These are phyloP conservation scores for Rhynchonycteris naso DNA, from an alignment of 2,797 vertebrate species.

Conservation along the genomic window DNA sequence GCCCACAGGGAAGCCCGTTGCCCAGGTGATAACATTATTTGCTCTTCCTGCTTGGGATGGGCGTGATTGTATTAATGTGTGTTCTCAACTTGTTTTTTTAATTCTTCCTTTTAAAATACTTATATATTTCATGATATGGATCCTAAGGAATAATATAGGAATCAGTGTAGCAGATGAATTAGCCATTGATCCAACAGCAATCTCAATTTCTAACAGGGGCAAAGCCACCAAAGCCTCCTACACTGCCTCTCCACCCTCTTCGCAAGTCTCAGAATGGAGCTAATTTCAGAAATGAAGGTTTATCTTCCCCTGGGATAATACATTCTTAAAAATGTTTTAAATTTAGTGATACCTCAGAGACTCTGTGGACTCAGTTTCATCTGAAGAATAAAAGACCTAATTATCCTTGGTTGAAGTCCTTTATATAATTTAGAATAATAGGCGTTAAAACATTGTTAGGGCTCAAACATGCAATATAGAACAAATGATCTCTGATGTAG, in stretches of 20 bases:
- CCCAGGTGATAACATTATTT: too few species aligned
- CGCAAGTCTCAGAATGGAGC: background rate
- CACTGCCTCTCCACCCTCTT: background rate
- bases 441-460: background rate
- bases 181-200: background rate
- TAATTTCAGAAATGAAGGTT: background rate
- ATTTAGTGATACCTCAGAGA: too few species aligned
- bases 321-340: too few species aligned
- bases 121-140: background rate
- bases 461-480: background rate
- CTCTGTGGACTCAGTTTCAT: background rate
- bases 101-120: background rate
- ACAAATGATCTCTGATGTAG: background rate
- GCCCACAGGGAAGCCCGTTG: too few species aligned
- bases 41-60: too few species aligned
- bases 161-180: background rate
- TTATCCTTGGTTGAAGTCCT: background rate
- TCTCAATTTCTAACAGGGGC: background rate
- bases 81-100: too few species aligned
- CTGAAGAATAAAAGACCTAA: background rate
- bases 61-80: too few species aligned
- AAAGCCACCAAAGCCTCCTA: background rate
- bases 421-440: conserved; percentile 23
- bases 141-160: background rate
- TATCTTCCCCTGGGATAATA: background rate